Percentiles rank a stretch among this genome's conserved stretches.
Evolutionary conservation across 1,140 invertebrate species (phyloP).

Genomic region (Drosophila pruinosa): DNA sequence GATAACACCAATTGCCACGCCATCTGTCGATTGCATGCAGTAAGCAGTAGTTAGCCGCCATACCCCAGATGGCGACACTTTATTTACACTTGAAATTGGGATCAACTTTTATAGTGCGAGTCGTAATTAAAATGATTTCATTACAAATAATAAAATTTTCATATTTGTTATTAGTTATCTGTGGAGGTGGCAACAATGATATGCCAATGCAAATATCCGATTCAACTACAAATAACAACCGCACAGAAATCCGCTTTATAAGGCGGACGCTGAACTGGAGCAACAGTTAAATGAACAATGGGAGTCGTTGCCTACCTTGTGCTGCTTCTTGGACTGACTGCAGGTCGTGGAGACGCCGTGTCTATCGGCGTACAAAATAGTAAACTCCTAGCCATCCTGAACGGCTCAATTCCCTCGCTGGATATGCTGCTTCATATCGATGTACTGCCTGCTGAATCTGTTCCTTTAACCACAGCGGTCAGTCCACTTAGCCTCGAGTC

Average conservation of each 20-base stretch:
- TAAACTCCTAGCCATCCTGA: slow-evolving; percentile 31
- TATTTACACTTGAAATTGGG: slow-evolving; percentile 44
- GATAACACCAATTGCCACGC: not conserved
- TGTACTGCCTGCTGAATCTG: slow-evolving; percentile 21
- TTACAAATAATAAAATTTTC: slow-evolving; percentile 24
- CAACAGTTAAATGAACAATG: slow-evolving; percentile 2
- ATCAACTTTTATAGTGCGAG: slow-evolving; percentile 14
- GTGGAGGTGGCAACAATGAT: slow-evolving; percentile 26
- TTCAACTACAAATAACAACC: slow-evolving; percentile 58
- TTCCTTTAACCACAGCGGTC: not conserved
- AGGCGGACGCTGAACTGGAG: slow-evolving; percentile 26
- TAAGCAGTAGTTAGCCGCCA: not conserved
- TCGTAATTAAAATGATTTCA: slow-evolving; percentile 7
- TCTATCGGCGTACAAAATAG: slow-evolving; percentile 6
- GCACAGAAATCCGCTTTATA: slow-evolving; percentile 21
- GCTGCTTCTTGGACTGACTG: slow-evolving; percentile 15
- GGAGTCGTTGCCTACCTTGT: slow-evolving; percentile 7
- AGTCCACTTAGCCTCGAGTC: slow-evolving; percentile 22
- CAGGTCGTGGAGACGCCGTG: not conserved
- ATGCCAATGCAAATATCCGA: slow-evolving; percentile 53
- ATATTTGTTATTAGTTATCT: slow-evolving; percentile 39
- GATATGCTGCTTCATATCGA: slow-evolving; percentile 56
- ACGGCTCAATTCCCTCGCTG: slow-evolving; percentile 23
- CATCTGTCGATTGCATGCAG: not conserved
- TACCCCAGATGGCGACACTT: not conserved